These are phyloP conservation scores for Rana temporaria DNA, from an alignment of 2,113 vertebrate species.

Conservation along the genomic window DNA sequence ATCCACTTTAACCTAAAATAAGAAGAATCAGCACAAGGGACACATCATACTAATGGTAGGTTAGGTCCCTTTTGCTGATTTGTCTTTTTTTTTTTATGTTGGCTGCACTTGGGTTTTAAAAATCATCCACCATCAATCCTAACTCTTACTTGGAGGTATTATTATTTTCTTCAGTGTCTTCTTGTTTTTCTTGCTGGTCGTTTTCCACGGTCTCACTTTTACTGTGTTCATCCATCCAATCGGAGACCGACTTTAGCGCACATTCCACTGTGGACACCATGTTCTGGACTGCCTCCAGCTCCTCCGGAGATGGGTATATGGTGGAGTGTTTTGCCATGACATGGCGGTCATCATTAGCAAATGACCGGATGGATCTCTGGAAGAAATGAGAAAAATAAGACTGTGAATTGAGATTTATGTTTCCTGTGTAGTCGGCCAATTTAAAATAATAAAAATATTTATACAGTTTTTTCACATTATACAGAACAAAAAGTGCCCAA, in stretches of 20 bases:
- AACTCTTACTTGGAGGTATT: slow-evolving; percentile 81
- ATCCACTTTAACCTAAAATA: no score
- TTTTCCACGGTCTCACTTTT: slow-evolving; percentile 72
- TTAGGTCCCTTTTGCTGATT: no score
- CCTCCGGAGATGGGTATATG: slow-evolving; percentile 95
- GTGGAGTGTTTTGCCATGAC: slow-evolving; percentile 99
- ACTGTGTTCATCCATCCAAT: slow-evolving; percentile 91
- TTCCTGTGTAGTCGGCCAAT: no score
- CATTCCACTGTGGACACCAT: slow-evolving; percentile 96
- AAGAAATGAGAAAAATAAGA: background rate
- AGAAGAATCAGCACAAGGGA: no score
- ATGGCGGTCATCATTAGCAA: slow-evolving; percentile 97
- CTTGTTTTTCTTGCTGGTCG: slow-evolving; percentile 74
- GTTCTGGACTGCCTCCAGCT: slow-evolving; percentile 95
- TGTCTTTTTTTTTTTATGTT: no score
- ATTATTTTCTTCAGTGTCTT: slow-evolving; percentile 74
- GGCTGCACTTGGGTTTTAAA: no score
- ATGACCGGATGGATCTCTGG: slow-evolving; percentile 98
- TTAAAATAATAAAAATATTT: no score
- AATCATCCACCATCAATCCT: background rate
- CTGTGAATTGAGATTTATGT: no score
- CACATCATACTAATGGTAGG: no score
- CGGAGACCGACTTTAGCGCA: slow-evolving; percentile 96
- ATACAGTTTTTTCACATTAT: no score
- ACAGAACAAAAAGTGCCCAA: no score